Percentiles rank a stretch among this genome's conserved stretches.
Evolutionary conservation across 1,140 invertebrate genomes (phyloP).

Genomic region (Hesperophylax magnus): DNA sequence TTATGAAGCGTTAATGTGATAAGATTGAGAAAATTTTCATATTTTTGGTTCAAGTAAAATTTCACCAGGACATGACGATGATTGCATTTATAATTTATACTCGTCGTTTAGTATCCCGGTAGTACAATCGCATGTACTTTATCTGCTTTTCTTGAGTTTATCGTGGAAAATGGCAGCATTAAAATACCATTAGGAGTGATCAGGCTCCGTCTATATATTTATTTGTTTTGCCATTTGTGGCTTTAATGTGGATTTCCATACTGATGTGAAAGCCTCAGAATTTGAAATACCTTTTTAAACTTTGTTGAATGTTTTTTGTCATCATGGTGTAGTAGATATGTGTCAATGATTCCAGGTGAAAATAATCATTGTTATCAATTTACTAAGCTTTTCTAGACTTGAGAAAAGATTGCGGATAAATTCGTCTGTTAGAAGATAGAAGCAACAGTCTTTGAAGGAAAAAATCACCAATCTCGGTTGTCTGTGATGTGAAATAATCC

Average conservation of each 20-base stretch:
- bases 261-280: conserved; percentile 6
- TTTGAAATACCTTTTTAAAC: background rate
- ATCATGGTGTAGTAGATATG: background rate
- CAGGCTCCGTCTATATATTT: conserved; percentile 41
- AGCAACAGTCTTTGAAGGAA: too few relatives aligned
- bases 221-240: conserved; percentile 41
- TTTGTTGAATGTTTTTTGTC: background rate
- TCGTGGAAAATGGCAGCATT: conserved; percentile 54
- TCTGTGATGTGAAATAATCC: too few relatives aligned
- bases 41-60: background rate
- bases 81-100: background rate
- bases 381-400: too few relatives aligned
- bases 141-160: conserved; percentile 49
- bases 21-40: too few relatives aligned
- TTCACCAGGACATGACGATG: conserved; percentile 3
- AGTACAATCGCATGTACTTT: background rate
- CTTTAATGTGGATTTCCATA: conserved; percentile 28
- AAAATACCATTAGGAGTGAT: conserved; percentile 56
- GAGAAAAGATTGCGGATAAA: too few relatives aligned
- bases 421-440: too few relatives aligned
- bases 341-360: background rate
- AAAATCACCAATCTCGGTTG: too few relatives aligned
- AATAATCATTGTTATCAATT: too few relatives aligned
- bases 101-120: background rate
- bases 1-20: too few relatives aligned